phyloP scores from a whole-genome alignment of 2,797 vertebrate species.

The Chloroceryle inda region DNA sequence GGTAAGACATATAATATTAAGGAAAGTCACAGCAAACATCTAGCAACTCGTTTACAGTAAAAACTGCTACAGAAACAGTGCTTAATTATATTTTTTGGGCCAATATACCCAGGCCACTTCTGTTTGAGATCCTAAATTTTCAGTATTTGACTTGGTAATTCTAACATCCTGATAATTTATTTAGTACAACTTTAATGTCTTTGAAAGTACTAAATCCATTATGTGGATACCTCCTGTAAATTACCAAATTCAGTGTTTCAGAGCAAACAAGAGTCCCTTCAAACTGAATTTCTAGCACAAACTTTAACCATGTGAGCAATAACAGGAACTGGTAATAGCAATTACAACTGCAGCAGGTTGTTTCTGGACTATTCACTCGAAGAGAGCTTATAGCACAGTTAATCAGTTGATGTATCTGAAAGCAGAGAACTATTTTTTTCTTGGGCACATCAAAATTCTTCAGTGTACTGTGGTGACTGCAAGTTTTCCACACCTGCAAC shows the following conservation, averaged over 20 bases:
- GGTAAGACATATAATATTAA: slow-evolving; percentile 60
- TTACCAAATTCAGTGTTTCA: not conserved
- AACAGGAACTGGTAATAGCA: not conserved
- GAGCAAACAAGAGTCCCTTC: not conserved
- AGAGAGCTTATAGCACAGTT: not conserved
- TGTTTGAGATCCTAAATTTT: not conserved
- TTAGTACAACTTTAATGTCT: not conserved
- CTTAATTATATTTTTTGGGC: not conserved
- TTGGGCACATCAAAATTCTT: not conserved
- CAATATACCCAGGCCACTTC: not conserved
- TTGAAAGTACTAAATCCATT: not conserved
- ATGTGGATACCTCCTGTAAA: not conserved
- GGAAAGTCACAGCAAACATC: not conserved
- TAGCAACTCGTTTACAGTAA: not conserved
- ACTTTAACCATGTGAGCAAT: not conserved
- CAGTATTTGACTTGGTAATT: not conserved
- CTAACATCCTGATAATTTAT: not conserved
- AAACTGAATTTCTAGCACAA: not conserved
- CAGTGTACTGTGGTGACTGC: not conserved
- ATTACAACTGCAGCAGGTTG: not conserved
- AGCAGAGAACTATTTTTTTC: not conserved
- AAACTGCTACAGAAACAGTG: not conserved
- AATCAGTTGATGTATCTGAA: not conserved
- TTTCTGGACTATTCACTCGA: not conserved
- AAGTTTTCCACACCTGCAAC: not conserved